A percentile compares a stretch with the other conserved stretches of the same genome.
These are phyloP conservation scores for Tapirus indicus DNA, from an alignment of 2,797 vertebrate species.

Conservation along the genomic window DNA sequence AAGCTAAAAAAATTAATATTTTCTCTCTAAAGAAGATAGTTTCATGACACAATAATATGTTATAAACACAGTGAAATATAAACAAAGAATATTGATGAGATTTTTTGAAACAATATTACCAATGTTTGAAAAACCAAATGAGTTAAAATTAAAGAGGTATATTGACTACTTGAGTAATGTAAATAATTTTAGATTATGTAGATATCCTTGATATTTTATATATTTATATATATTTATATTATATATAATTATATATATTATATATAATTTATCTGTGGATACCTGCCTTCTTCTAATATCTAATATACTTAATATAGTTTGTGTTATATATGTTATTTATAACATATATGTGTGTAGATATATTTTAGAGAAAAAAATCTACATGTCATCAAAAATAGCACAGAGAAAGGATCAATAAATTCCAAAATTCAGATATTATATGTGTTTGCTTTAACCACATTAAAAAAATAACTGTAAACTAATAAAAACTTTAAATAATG, in stretches of 20 bases:
- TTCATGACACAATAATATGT: background rate
- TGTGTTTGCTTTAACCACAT: background rate
- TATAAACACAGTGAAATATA: background rate
- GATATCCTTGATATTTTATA: background rate
- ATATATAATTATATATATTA: background rate
- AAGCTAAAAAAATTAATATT: background rate
- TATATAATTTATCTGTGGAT: background rate
- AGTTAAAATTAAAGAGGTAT: background rate
- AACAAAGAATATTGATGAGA: background rate
- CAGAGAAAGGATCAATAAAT: background rate
- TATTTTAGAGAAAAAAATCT: background rate
- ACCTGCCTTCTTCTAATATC: background rate
- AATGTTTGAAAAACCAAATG: background rate
- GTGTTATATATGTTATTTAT: background rate
- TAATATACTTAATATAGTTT: background rate
- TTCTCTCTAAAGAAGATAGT: background rate
- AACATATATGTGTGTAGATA: background rate
- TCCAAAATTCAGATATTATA: background rate
- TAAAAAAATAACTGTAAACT: constrained; percentile 31
- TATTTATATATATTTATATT: background rate
- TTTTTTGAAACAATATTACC: background rate
- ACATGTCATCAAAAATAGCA: background rate
- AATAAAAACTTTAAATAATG: background rate
- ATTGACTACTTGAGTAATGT: background rate
- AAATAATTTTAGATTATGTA: background rate